Conservation (phyloP, 2,797 vertebrate species). For the Eupleurogrammus muticus region DNA sequence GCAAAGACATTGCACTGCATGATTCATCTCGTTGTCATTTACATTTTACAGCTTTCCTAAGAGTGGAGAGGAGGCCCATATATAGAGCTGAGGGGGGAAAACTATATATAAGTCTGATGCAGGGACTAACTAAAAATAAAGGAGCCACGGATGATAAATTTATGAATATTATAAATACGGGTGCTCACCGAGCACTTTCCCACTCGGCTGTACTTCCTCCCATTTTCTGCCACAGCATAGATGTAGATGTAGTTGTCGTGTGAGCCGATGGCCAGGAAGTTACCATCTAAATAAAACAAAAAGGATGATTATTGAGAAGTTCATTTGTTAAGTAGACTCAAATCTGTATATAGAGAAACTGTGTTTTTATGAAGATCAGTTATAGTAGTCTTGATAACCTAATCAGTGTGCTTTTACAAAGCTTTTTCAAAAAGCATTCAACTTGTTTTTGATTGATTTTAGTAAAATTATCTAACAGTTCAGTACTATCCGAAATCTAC, state of each 20-base stretch:
- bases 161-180: slow-evolving; percentile 48
- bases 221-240: slow-evolving; percentile 93
- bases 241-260: slow-evolving; percentile 99
- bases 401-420: background rate
- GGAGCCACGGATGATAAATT: background rate
- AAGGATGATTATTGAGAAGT: slow-evolving; percentile 13
- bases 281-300: slow-evolving; percentile 86
- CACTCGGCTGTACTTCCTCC: slow-evolving; percentile 93
- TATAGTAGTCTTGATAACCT: background rate
- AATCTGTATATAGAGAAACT: background rate
- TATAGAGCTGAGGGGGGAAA: slow-evolving; percentile 21
- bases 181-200: slow-evolving; percentile 96
- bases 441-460: background rate
- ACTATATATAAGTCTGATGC: slow-evolving; percentile 47
- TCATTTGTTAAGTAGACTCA: background rate
- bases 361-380: background rate
- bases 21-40: slow-evolving; percentile 37
- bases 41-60: slow-evolving; percentile 29
- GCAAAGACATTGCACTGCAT: background rate
- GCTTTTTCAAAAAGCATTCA: background rate
- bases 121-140: slow-evolving; percentile 44
- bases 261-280: slow-evolving; percentile 96
- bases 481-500: background rate
- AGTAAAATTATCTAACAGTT: background rate
- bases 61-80: slow-evolving; percentile 11